Base-by-base conservation (phyloP, 2,797 vertebrate species). In the Phataginus tetradactyla region DNA sequence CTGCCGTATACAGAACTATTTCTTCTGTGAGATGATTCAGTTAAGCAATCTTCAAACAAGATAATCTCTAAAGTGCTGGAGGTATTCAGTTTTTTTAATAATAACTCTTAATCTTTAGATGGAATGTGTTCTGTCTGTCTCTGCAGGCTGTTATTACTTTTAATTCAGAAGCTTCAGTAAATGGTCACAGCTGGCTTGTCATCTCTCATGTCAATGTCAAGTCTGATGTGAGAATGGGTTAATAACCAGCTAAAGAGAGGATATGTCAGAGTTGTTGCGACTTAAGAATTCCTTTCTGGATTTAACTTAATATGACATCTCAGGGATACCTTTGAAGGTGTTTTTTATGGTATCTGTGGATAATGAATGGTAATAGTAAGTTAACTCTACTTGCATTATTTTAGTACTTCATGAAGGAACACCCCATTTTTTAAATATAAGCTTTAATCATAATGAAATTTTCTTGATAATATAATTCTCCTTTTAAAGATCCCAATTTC, bases 221-320 rank as follows among this genome's bases (percentile, higher is more conserved):
- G n/a, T 79, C 68, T 88, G 88, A 83, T 92, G 23, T 74, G 78
- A 94, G 66, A 95, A 90, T 61, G 51, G 42, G 96, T 96, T 91
- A 95, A 96, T 64, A 96, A 57, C 34, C 78, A 94, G 68, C n/a
- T 49, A 57, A 93, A 91, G 12, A 90, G 55, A 96, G 20, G 55
- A 85, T 27, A 42, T 92, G 77, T 96, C 75, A 96, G 69, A 84
- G 87, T 92, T 29, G 55, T 74, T 85, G 39, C 83, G 95, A 84
- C 32, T 93, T 90, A 93, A 95, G 68, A 96, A 95, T 42, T 91
- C 49, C 86, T 86, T 96, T 83, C 57, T 96, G 59, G 51, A 88
- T 79, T 96, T 96, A 74, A 90, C 92, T 78, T 49, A 77, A 71
- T 34, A 80, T 96, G 90, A 94, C 45, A 84, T 45, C 23, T 77